Evolutionary conservation across 2,113 vertebrate genomes (phyloP).

Genomic region (Boulengeromyrus knoepffleri): DNA sequence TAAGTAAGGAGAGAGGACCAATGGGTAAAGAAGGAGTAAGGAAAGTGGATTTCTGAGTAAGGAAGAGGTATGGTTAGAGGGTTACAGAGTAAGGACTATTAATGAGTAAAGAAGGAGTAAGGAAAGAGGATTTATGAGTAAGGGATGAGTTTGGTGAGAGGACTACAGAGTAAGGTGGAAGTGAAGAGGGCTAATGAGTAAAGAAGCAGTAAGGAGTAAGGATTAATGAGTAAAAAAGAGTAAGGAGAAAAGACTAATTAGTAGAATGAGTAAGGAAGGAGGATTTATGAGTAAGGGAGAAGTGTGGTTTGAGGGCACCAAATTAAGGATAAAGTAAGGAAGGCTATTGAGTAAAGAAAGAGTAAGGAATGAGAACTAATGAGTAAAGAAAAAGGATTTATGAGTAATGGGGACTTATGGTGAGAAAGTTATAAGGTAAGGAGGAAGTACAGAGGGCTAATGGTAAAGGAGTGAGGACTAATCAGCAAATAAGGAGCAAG

Average conservation of each 20-base stretch:
- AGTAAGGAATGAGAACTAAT: background rate
- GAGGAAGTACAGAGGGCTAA: background rate
- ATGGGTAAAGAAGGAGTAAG: background rate
- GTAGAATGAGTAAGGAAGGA: slow-evolving; percentile 6
- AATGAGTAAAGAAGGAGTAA: background rate
- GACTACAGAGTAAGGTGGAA: background rate
- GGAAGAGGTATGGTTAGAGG: too few relatives aligned
- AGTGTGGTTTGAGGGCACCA: background rate
- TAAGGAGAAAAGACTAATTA: background rate
- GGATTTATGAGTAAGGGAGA: background rate
- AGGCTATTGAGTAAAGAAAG: background rate
- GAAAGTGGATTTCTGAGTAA: background rate
- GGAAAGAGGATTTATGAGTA: background rate
- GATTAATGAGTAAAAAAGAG: background rate
- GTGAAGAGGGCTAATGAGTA: background rate
- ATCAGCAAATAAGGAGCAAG: background rate
- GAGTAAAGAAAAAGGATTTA: background rate
- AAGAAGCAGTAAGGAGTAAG: background rate
- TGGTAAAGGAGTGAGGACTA: background rate
- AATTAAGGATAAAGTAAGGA: background rate
- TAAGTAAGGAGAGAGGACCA: background rate
- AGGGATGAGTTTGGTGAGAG: background rate
- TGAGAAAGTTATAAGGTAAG: background rate
- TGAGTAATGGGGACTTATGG: background rate
- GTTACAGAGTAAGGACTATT: too few relatives aligned